Base-by-base conservation (phyloP, 2,113 vertebrate species). In the Hylia prasina region DNA sequence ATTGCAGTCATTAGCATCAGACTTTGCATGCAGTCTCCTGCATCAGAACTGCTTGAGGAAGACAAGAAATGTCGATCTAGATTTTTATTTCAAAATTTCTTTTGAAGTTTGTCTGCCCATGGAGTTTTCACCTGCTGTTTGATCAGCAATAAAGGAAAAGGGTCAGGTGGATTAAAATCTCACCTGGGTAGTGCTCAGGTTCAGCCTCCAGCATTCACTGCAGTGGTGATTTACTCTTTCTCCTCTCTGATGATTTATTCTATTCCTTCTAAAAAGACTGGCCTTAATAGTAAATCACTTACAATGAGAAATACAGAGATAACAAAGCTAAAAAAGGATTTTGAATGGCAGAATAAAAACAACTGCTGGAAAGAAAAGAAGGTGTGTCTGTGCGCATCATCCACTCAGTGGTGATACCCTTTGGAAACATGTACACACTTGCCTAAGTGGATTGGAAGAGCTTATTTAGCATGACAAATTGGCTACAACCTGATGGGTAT, bases 361-460 rank as follows among this genome's bases (percentile, higher is more conserved):
- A 44, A 9, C 65, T 65, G 16, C 31, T 75, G 28, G 9, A 2
- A 56, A 70, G 60, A 58, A 73, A 60, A 72, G 65, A 21, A 86
- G 40, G 42, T 56, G 31, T 65, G 53, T 63, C 53, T 76, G 23
- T 65, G 28, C 48, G 37, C 66, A 90, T 85, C 66, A 48, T 33
- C n/a, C 11, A 22, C 37, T 37, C 50, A 61, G 42, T 69, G 82
- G 77, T 66, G 77, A 87, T 54, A 66, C 11, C 83, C 78, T 66
- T 37, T 89, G 81, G 83, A 92, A 91, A 94, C 47, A 20, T 5
- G 48, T 4, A 71, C 56, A 61, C 51, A 23, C 85, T 70, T 56
- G 63, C 66, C 35, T 95, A 87, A 82, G 19, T 94, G 88, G 91
- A 63, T 96, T 47, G 94, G 75, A 97, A 97, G 80, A 89, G 88